Conservation (phyloP, 2,888 invertebrate genomes). For the Cephonodes hylas region DNA sequence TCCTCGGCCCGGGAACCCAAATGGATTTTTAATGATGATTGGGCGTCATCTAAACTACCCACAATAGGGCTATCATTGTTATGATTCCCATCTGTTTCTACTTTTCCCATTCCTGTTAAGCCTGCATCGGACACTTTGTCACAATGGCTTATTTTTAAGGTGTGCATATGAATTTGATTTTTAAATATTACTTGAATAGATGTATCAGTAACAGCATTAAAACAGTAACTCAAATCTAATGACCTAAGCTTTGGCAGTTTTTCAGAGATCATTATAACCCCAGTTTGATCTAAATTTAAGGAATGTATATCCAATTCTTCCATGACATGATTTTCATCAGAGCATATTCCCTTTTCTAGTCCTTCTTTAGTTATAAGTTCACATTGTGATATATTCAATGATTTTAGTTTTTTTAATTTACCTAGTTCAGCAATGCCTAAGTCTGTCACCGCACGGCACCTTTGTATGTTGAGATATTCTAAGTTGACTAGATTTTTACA, state of each 20-base stretch:
- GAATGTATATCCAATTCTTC: conserved; percentile 80
- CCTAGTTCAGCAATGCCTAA: conserved; percentile 78
- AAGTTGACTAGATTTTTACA: conserved; percentile 81
- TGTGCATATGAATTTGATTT: conserved; percentile 80
- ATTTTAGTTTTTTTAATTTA: conserved; percentile 77
- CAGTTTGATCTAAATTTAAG: conserved; percentile 82
- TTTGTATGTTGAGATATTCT: conserved; percentile 81
- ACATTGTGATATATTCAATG: conserved; percentile 85
- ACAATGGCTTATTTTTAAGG: conserved; percentile 84
- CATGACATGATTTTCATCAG: conserved; percentile 67
- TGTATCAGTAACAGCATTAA: conserved; percentile 85
- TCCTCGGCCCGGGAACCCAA: conserved; percentile 85
- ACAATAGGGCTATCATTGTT: conserved; percentile 54
- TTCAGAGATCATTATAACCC: conserved; percentile 82
- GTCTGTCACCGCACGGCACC: conserved; percentile 85
- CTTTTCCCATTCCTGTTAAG: conserved; percentile 84
- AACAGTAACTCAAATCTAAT: conserved; percentile 85
- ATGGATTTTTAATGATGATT: conserved; percentile 69
- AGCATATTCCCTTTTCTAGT: conserved; percentile 82
- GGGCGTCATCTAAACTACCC: conserved; percentile 50
- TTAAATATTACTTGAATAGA: conserved; percentile 85
- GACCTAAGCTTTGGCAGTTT: conserved; percentile 79
- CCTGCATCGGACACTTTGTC: conserved; percentile 86
- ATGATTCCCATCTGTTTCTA: conserved; percentile 46
- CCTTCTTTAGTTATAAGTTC: conserved; percentile 83